phyloP scores from a whole-genome alignment of 2,113 vertebrate genomes.

The Podarcis muralis region DNA sequence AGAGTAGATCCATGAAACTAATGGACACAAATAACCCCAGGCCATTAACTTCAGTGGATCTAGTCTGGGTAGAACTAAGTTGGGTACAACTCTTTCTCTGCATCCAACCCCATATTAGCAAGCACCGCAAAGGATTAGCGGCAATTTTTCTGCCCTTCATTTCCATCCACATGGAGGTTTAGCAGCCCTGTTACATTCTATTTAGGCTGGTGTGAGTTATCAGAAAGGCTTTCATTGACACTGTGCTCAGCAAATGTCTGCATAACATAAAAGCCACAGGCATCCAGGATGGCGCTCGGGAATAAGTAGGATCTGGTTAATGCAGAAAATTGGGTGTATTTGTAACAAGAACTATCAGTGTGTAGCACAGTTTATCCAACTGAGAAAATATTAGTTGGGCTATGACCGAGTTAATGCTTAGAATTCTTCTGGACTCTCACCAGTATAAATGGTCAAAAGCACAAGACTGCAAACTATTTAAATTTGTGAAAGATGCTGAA shows the following conservation, averaged over 20 bases:
- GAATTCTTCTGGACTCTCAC: slow-evolving; percentile 41
- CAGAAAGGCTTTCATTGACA: slow-evolving; percentile 59
- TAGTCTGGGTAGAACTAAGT: too few species aligned
- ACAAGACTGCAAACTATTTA: slow-evolving; percentile 48
- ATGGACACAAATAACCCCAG: too few species aligned
- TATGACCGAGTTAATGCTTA: slow-evolving; percentile 52
- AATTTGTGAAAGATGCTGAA: slow-evolving; percentile 36
- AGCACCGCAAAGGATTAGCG: neutral
- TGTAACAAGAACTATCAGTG: slow-evolving; percentile 46
- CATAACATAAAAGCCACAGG: slow-evolving; percentile 66
- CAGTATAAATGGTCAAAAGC: slow-evolving; percentile 57
- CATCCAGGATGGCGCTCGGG: slow-evolving; percentile 51
- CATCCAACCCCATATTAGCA: neutral
- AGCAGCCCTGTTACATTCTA: slow-evolving; percentile 61
- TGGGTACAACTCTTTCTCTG: too few species aligned
- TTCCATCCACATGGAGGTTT: slow-evolving; percentile 61
- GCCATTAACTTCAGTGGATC: too few species aligned
- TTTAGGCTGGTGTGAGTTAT: slow-evolving; percentile 61
- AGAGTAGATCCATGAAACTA: too few species aligned
- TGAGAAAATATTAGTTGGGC: slow-evolving; percentile 66
- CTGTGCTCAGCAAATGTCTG: slow-evolving; percentile 56
- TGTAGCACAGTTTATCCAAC: slow-evolving; percentile 62
- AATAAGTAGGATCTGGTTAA: slow-evolving; percentile 62
- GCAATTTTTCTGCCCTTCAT: slow-evolving; percentile 57
- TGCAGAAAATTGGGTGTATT: slow-evolving; percentile 61